A percentile compares a stretch with the other conserved stretches of the same genome.
These are phyloP conservation scores for Fabriciana adippe DNA, from an alignment of 2,888 invertebrate genomes.

Conservation along the genomic window DNA sequence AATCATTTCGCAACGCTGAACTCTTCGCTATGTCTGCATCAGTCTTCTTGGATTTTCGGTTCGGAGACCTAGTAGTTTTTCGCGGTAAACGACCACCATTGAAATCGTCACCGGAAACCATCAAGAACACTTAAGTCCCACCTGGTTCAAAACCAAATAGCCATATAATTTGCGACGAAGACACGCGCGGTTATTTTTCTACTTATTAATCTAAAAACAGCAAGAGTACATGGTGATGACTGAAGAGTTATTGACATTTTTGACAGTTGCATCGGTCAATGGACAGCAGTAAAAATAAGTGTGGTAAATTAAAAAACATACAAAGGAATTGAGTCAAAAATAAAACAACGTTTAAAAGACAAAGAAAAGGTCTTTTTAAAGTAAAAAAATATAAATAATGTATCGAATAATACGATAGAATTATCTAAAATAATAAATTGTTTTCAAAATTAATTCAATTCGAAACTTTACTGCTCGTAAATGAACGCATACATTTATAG, in stretches of 20 bases:
- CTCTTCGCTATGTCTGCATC: constrained; percentile 84
- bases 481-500: no score
- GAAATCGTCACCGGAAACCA: constrained; percentile 83
- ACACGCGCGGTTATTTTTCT: constrained; percentile 64
- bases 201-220: constrained; percentile 62
- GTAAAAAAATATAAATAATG: no score
- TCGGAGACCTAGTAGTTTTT: constrained; percentile 85
- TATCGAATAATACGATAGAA: no score
- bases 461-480: no score
- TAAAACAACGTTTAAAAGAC: no score
- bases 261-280: constrained; percentile 42
- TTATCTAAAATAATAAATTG: no score
- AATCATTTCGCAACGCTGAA: constrained; percentile 82
- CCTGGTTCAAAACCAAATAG: constrained; percentile 68
- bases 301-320: neutral
- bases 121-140: constrained; percentile 74
- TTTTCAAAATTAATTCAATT: no score
- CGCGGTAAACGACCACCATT: constrained; percentile 85
- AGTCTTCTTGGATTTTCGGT: constrained; percentile 84
- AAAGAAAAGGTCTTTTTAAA: no score
- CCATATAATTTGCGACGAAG: constrained; percentile 72
- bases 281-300: constrained; percentile 25
- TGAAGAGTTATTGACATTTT: constrained; percentile 54
- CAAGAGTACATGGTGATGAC: constrained; percentile 49
- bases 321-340: neutral